phyloP scores from a whole-genome alignment of 2,888 invertebrate genomes.

The Drosophila glabriapex region DNA sequence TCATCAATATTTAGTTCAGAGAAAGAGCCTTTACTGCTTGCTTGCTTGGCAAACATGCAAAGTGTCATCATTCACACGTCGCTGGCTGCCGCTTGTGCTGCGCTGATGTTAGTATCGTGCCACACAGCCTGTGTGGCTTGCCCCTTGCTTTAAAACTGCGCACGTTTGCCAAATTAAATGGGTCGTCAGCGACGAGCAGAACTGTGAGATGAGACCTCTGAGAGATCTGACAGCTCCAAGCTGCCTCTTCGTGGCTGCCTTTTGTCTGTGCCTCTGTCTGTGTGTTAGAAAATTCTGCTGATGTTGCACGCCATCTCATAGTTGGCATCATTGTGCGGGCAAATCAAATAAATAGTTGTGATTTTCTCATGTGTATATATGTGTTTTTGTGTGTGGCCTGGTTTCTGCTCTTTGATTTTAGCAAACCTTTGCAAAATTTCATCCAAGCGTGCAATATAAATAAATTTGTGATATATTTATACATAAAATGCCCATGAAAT shows the following conservation, averaged over 20 bases:
- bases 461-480: slow-evolving; percentile 28
- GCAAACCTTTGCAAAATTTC: slow-evolving; percentile 64
- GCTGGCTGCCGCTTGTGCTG: slow-evolving; percentile 41
- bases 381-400: slow-evolving; percentile 42
- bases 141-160: slow-evolving; percentile 73
- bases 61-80: slow-evolving; percentile 83
- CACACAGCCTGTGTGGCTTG: slow-evolving; percentile 37
- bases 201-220: slow-evolving; percentile 23
- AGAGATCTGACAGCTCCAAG: slow-evolving; percentile 15
- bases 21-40: slow-evolving; percentile 41
- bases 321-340: slow-evolving; percentile 77
- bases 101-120: slow-evolving; percentile 9
- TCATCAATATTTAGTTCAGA: slow-evolving; percentile 79
- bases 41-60: slow-evolving; percentile 80
- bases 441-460: slow-evolving; percentile 55
- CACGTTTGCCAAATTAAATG: slow-evolving; percentile 82
- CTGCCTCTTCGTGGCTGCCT: slow-evolving; percentile 59
- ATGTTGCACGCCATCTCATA: slow-evolving; percentile 70
- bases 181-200: slow-evolving; percentile 65
- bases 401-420: slow-evolving; percentile 63
- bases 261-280: slow-evolving; percentile 31
- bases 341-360: slow-evolving; percentile 78
- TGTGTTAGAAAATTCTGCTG: slow-evolving; percentile 69
- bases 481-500: slow-evolving; percentile 50
- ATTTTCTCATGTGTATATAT: slow-evolving; percentile 53